Percentiles rank a stretch among this genome's conserved stretches.
phyloP scores from a whole-genome alignment of 1,140 invertebrate species.

The Acromyrmex charruanus region DNA sequence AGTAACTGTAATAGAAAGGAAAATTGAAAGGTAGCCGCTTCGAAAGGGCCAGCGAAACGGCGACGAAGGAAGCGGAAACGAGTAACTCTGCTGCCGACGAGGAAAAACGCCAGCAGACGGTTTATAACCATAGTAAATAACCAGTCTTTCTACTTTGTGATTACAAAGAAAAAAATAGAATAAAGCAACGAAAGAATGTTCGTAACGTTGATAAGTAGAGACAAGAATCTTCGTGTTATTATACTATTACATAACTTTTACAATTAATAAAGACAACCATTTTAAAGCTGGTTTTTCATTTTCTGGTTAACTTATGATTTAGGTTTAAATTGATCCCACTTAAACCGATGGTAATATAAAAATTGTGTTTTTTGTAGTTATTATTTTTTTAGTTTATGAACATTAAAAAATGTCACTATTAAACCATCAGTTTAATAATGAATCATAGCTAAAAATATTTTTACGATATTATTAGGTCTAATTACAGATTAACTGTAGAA shows the following conservation, averaged over 20 bases:
- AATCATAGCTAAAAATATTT: no score
- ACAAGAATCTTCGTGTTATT: not conserved
- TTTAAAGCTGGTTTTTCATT: not conserved
- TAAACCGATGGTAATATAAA: no score
- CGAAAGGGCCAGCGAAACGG: not conserved
- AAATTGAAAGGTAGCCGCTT: constrained; percentile 17
- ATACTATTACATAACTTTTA: not conserved
- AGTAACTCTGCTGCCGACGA: not conserved
- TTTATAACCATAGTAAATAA: constrained; percentile 81
- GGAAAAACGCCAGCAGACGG: constrained; percentile 57
- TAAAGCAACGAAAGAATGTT: not conserved
- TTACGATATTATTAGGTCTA: no score
- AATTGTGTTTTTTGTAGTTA: no score
- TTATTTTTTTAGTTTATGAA: no score
- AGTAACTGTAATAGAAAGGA: constrained; percentile 19
- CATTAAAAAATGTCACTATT: no score
- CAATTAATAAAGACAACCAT: not conserved
- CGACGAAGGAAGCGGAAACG: constrained; percentile 21
- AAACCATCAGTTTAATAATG: no score
- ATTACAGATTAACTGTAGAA: not conserved
- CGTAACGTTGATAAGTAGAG: not conserved
- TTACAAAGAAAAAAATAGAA: constrained; percentile 1
- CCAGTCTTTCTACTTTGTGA: constrained; percentile 49
- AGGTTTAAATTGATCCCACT: no score
- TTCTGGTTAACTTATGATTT: no score